Evolutionary conservation across 1,140 invertebrate species (phyloP), one percentile per base, ranked within the genome.

Genomic region (Drosophila arizonae): DNA sequence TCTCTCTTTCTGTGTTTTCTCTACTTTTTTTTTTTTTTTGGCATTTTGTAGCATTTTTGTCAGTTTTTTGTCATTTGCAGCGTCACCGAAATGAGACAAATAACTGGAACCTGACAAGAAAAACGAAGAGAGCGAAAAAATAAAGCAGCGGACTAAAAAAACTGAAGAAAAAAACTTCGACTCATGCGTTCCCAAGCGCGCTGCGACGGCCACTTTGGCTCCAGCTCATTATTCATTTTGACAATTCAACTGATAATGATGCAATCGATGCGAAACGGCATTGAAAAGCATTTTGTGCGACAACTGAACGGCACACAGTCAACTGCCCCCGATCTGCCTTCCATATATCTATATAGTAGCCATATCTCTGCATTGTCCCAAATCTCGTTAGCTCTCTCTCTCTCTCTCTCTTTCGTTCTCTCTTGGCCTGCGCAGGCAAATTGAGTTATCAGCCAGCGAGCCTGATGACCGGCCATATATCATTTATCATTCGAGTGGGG

Each of bases 151-250:
- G 5, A 28, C 3, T 28, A 30, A 30, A 6, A 30, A 30, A 30
- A 30, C 4, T 30, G 6, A 33, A 33, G 10, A 54, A 54, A 33
- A 54, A 54, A 76, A 60, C 41, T 50, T 60, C 62, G 30, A 75
- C 68, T 72, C 64, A 79, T 74, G 70, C 36, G 55, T 58, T 63
- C 66, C 50, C 39, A 52, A 60, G 56, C 61, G 48, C 28, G 8
- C 41, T 9, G 62, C 61, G 41, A 45, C 48, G 10, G 48, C 48
- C 15, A 46, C n/a, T 43, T 56, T 13, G 45, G 54, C 50, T 54
- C 50, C 41, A 41, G 62, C 88, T 90, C 88, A 90, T 90, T 90
- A 90, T 90, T 90, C 82, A 90, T 88, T 90, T 88, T 90, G 88
- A 88, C 88, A 90, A 90, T 89, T 84, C 65, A 78, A 76, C 80